These are phyloP conservation scores for Tenrec ecaudatus DNA, from an alignment of 2,113 vertebrate species.

Conservation along the genomic window DNA sequence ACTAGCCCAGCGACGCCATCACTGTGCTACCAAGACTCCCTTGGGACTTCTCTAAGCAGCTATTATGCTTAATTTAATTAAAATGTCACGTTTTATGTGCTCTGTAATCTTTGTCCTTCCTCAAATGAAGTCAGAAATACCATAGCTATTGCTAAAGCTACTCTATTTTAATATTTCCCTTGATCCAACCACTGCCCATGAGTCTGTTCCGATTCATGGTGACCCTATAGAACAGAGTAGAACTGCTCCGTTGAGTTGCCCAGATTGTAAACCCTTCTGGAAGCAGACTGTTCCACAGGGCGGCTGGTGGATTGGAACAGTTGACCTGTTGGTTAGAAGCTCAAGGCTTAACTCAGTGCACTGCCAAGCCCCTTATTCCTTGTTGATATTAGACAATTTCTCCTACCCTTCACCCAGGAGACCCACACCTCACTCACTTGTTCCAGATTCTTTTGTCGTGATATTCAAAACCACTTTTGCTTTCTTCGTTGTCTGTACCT, in stretches of 20 bases:
- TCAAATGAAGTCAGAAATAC: background rate
- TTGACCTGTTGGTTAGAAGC: too few relatives aligned
- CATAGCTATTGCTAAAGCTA: background rate
- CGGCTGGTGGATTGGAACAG: too few relatives aligned
- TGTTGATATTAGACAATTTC: background rate
- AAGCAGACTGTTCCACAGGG: too few relatives aligned
- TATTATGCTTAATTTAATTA: constrained; percentile 12
- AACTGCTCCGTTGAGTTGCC: too few relatives aligned
- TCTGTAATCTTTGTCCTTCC: background rate
- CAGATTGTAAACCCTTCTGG: too few relatives aligned
- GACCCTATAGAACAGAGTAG: too few relatives aligned
- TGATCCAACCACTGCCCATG: too few relatives aligned
- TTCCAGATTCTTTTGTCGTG: background rate
- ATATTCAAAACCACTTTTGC: background rate
- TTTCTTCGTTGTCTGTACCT: background rate
- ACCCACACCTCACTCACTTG: background rate
- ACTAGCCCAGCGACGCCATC: background rate
- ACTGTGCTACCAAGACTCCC: background rate
- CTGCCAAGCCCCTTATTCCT: background rate
- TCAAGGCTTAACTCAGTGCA: too few relatives aligned
- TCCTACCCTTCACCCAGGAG: background rate
- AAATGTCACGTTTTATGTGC: background rate
- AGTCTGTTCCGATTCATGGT: too few relatives aligned
- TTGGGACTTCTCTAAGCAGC: constrained; percentile 2
- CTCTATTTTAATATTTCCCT: background rate